A percentile compares a stretch with the other conserved stretches of the same genome.
These are phyloP conservation scores for Bos taurus DNA, from an alignment of 2,113 vertebrate genomes.

Conservation along the genomic window ARS-UCD2.0 NC_037335.1:105563001-105563500, in stretches of 20 bases:
- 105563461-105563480: fast-evolving
- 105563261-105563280: slow-evolving; percentile 91
- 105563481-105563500: background rate
- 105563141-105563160: background rate
- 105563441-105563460: background rate
- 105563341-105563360: slow-evolving; percentile 87
- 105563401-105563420: background rate
- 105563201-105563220: slow-evolving; percentile 96
- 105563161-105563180: slow-evolving; percentile 73
- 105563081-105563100: background rate
- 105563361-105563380: background rate
- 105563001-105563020: background rate
- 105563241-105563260: slow-evolving; percentile 93
- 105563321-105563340: slow-evolving; percentile 90
- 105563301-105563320: slow-evolving; percentile 94
- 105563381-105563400: background rate
- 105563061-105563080: background rate
- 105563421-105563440: background rate
- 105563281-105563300: slow-evolving; percentile 95
- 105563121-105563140: fast-evolving
- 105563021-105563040: background rate
- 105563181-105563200: slow-evolving; percentile 94
- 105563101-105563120: background rate
- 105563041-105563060: background rate
- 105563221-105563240: slow-evolving; percentile 90